Conservation (phyloP, 2,888 invertebrate genomes). For the Alitta virens region DNA sequence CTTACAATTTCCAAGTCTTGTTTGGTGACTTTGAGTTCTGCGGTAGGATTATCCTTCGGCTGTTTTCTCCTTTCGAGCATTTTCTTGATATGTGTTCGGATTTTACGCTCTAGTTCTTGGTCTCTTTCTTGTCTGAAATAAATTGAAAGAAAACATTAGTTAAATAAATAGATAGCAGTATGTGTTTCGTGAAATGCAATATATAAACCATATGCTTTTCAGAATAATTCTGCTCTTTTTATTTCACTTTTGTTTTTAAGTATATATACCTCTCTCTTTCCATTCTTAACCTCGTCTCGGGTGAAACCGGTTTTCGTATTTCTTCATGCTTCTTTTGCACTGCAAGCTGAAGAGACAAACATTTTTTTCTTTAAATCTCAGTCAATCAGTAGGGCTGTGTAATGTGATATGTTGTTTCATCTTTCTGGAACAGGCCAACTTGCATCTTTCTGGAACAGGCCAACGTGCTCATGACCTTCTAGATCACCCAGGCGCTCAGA, state of each 20-base stretch:
- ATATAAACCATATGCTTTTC: too few species aligned
- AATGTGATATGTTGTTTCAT: too few species aligned
- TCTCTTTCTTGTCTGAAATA: slow-evolving; percentile 39
- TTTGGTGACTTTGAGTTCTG: slow-evolving; percentile 51
- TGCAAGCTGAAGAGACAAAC: slow-evolving; percentile 16
- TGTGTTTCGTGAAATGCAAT: too few species aligned
- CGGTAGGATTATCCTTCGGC: slow-evolving; percentile 49
- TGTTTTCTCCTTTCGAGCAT: slow-evolving; percentile 48
- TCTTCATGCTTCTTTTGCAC: slow-evolving; percentile 35
- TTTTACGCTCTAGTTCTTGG: slow-evolving; percentile 44
- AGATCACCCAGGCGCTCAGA: too few species aligned
- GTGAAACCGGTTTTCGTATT: slow-evolving; percentile 40
- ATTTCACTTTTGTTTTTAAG: too few species aligned
- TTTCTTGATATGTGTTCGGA: slow-evolving; percentile 45
- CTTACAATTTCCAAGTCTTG: slow-evolving; percentile 51
- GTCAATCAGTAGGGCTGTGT: too few species aligned
- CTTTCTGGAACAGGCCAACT: too few species aligned
- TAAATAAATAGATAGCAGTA: too few species aligned
- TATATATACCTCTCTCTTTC: slow-evolving; percentile 49
- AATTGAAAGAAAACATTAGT: not conserved
- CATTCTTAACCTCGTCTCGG: slow-evolving; percentile 37
- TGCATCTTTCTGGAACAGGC: too few species aligned
- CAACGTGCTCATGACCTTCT: too few species aligned
- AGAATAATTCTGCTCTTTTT: too few species aligned
- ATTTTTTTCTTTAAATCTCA: too few species aligned